Base-by-base conservation (phyloP, 1,140 invertebrate species). In the Trypoxylus dichotomus region DNA sequence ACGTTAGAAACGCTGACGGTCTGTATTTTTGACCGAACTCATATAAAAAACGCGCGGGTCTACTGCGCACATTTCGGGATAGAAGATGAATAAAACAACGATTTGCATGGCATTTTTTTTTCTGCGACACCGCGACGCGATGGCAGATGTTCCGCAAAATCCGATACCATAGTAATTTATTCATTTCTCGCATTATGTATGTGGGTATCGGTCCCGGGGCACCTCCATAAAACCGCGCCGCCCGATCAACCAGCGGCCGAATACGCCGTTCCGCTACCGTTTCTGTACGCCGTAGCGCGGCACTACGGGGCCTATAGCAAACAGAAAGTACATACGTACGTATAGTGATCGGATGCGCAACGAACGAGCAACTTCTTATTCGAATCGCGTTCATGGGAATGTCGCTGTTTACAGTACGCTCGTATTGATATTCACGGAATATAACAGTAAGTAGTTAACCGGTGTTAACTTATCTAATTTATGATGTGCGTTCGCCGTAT, bases 391-490 rank as follows among this genome's bases (percentile, higher is more conserved):
- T 21, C 60, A 29, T 68, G 60, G 60, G 60, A 68, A 68, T 68
- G 60, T 68, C 60, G 60, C 60, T 68, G 60, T 68, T 68, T 68
- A 68, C 60, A 68, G 60, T 68, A 68, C 21, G 21, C 15, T 68
- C 60, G 60, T 68, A 68, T 68, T 68, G 60, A 68, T 21, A 68
- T 68, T 68, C 60, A 68, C 60, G 24, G 60, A 68, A 68, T 68
- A 68, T 68, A 68, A 68, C 60, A 68, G 60, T 68, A 68, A 68
- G 60, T 68, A 68, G 60, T 68, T 68, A 68, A 68, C n/a, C 60
- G 24, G 60, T 68, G 60, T 29, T 68, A 68, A 68, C 60, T 68
- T 68, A 24, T 19, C 60, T 68, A 68, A 68, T 68, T 68, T 68
- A 68, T 68, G 60, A 68, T 68, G 24, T 68, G 60, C 24, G 60